Conservation (phyloP, 1,140 invertebrate species). For the Apis laboriosa region DNA sequence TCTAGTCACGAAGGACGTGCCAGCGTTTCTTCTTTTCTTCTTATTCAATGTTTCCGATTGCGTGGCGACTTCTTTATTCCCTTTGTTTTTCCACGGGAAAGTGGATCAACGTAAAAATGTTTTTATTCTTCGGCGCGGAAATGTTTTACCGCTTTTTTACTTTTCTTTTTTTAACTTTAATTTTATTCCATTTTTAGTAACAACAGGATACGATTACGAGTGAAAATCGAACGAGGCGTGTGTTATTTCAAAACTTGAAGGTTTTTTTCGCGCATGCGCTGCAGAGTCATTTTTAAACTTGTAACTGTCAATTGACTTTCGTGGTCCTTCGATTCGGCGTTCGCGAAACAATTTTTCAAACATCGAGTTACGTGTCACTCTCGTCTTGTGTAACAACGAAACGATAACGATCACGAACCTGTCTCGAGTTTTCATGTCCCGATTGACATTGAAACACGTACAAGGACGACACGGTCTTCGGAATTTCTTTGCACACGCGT, state of each 20-base stretch:
- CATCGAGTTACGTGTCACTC: conserved; percentile 13
- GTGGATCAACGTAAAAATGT: conserved; percentile 18
- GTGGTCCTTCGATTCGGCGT: background rate
- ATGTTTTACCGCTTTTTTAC: background rate
- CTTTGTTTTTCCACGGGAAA: conserved; percentile 4
- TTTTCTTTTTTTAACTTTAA: background rate
- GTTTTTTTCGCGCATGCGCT: background rate
- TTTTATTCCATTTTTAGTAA: background rate
- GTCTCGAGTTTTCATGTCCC: conserved; percentile 39
- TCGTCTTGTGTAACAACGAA: background rate
- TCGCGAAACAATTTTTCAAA: background rate
- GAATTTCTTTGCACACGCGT: conserved; percentile 40
- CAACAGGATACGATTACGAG: too few species aligned
- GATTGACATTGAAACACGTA: conserved; percentile 45
- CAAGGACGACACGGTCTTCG: conserved; percentile 37
- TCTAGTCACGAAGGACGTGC: conserved; percentile 22
- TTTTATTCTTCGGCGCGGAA: conserved; percentile 6
- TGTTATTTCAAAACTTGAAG: background rate
- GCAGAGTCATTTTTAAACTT: background rate
- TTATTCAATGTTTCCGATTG: conserved; percentile 10
- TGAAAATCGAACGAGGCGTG: background rate
- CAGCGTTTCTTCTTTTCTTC: conserved; percentile 6
- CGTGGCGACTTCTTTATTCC: background rate
- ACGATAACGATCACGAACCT: conserved; percentile 45
- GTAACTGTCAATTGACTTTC: background rate